A percentile compares a stretch with the other conserved stretches of the same genome.
Conservation (phyloP, 2,888 invertebrate species). For the Nomada goodeniana region DNA sequence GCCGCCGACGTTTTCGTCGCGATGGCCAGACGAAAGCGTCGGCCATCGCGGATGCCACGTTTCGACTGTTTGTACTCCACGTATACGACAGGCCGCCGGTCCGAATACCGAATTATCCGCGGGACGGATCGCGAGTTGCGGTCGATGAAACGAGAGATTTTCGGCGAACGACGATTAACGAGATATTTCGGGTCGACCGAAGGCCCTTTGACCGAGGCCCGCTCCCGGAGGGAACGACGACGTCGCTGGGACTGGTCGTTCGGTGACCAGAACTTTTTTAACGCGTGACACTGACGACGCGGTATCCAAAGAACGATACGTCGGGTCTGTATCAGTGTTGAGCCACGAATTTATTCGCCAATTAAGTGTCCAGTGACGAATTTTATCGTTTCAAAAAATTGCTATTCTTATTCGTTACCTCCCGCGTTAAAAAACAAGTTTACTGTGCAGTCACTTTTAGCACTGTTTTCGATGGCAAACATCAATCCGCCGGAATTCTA, state of each 20-base stretch:
- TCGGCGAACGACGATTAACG: too few relatives aligned
- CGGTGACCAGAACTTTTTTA: not conserved
- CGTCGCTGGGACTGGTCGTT: too few relatives aligned
- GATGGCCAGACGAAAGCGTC: slow-evolving; percentile 21
- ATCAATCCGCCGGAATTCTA: too few relatives aligned
- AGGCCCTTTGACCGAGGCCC: too few relatives aligned
- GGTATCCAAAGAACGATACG: not conserved
- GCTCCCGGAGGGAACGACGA: too few relatives aligned
- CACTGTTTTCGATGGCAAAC: too few relatives aligned
- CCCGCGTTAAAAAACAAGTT: too few relatives aligned
- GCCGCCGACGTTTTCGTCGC: slow-evolving; percentile 32
- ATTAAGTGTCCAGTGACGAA: too few relatives aligned
- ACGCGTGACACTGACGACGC: not conserved
- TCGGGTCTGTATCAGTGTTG: not conserved
- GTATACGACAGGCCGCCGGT: slow-evolving; percentile 24
- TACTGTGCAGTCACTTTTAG: too few relatives aligned
- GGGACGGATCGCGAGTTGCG: slow-evolving; percentile 30
- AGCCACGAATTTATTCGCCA: not conserved
- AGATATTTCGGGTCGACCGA: too few relatives aligned
- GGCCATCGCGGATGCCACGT: slow-evolving; percentile 34
- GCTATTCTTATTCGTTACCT: too few relatives aligned
- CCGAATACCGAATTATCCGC: slow-evolving; percentile 38
- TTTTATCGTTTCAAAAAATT: too few relatives aligned
- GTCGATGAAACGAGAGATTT: slow-evolving; percentile 7
- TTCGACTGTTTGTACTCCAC: slow-evolving; percentile 70